Percentiles rank a stretch among this genome's conserved stretches.
Evolutionary conservation across 2,113 vertebrate species (phyloP).

Genomic region (Erythrolamprus reginae): DNA sequence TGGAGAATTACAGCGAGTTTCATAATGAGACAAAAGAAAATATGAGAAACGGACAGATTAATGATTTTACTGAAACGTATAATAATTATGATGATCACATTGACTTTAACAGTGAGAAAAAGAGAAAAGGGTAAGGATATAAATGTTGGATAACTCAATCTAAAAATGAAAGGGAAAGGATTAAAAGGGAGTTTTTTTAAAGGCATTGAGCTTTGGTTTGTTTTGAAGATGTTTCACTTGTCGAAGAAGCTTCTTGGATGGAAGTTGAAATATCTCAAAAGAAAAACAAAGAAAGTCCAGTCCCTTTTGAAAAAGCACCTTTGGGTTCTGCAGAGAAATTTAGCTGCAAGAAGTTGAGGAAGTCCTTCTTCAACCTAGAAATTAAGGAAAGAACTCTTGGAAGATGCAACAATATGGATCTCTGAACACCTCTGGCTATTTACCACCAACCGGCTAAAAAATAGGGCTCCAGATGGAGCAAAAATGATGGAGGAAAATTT

Average conservation of each 20-base stretch:
- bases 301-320: neutral
- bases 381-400: neutral
- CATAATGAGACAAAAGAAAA: too few species aligned
- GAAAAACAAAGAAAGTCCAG: neutral
- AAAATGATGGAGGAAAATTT: neutral
- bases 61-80: too few species aligned
- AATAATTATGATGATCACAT: too few species aligned
- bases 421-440: neutral
- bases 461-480: neutral
- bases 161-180: too few species aligned
- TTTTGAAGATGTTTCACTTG: neutral
- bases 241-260: neutral
- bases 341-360: neutral
- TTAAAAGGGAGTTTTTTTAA: too few species aligned
- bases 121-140: too few species aligned
- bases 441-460: neutral
- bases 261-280: neutral
- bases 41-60: too few species aligned
- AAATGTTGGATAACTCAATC: too few species aligned
- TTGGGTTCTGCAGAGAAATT: neutral
- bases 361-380: neutral
- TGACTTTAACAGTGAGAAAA: too few species aligned
- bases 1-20: too few species aligned
- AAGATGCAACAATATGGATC: neutral
- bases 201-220: neutral